Percentiles rank a stretch among this genome's conserved stretches.
phyloP scores from a whole-genome alignment of 1,140 invertebrate species.

The Zaprionus inermis region DNA sequence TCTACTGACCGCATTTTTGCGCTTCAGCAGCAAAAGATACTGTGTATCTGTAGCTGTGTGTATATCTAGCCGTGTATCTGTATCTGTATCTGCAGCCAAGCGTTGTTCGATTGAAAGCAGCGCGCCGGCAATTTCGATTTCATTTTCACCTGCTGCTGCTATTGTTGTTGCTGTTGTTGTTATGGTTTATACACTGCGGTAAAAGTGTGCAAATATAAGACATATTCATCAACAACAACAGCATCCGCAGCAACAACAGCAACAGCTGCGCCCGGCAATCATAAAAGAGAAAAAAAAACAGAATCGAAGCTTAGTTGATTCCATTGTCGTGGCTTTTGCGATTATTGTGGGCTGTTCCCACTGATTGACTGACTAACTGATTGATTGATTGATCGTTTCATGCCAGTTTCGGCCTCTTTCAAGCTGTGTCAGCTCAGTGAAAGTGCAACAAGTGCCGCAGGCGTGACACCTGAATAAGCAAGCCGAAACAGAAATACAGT shows the following conservation, averaged over 20 bases:
- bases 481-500: not conserved
- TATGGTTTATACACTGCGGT: constrained; percentile 24
- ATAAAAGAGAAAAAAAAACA: constrained; percentile 51
- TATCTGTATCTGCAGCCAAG: constrained; percentile 29
- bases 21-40: constrained; percentile 46
- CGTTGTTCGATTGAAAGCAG: constrained; percentile 44
- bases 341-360: constrained; percentile 52
- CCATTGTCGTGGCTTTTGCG: constrained; percentile 27
- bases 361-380: constrained; percentile 31
- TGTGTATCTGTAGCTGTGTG: constrained; percentile 9
- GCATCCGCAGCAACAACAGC: not conserved
- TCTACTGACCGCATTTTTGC: constrained; percentile 78
- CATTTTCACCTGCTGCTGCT: constrained; percentile 71
- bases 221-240: constrained; percentile 3
- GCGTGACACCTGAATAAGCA: not conserved
- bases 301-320: not conserved
- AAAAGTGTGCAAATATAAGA: constrained; percentile 65
- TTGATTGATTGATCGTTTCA: constrained; percentile 30
- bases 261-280: constrained; percentile 12
- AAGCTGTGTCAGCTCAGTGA: constrained; percentile 27
- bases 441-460: constrained; percentile 22
- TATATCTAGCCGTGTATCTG: constrained; percentile 11
- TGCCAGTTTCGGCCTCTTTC: constrained; percentile 27
- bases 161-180: constrained; percentile 11
- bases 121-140: constrained; percentile 65